A percentile compares a stretch with the other conserved stretches of the same genome.
phyloP scores from a whole-genome alignment of 2,888 invertebrate genomes.

The Oxytorus armatus region DNA sequence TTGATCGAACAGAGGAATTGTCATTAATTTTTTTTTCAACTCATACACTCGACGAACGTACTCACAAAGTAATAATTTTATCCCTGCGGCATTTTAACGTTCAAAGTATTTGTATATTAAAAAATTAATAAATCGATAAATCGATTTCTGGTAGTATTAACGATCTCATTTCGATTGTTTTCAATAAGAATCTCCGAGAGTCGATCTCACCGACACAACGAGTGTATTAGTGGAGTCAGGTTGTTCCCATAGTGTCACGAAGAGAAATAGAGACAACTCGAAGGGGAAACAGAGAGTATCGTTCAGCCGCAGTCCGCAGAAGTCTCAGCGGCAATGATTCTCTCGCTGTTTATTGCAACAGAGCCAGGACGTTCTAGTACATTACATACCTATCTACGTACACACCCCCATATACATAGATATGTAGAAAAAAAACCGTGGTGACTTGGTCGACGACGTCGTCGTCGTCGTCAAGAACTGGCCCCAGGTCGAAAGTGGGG shows the following conservation, averaged over 20 bases:
- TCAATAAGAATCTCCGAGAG: no score
- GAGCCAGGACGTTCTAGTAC: neutral
- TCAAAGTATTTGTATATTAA: no score
- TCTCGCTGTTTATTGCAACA: slow-evolving; percentile 10
- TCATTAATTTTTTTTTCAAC: no score
- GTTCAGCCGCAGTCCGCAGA: slow-evolving; percentile 53
- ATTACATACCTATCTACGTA: neutral
- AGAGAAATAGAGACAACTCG: slow-evolving; percentile 58
- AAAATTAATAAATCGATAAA: no score
- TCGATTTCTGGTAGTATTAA: no score
- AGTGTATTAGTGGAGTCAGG: neutral
- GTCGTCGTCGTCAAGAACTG: slow-evolving; percentile 62
- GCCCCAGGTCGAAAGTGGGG: slow-evolving; percentile 65
- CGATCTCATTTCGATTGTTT: no score
- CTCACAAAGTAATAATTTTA: no score
- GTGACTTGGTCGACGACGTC: slow-evolving; percentile 48
- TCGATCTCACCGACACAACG: no score
- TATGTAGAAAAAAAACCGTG: slow-evolving; percentile 26
- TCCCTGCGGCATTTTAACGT: no score
- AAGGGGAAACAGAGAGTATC: slow-evolving; percentile 42
- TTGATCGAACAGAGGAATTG: no score
- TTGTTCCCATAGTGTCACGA: slow-evolving; percentile 54
- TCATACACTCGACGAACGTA: no score
- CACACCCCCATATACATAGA: neutral
- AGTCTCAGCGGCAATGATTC: slow-evolving; percentile 64